Percentiles rank a stretch among this genome's conserved stretches.
These are phyloP conservation scores for Erinaceus europaeus DNA, from an alignment of 2,113 vertebrate genomes.

Conservation along the genomic window DNA sequence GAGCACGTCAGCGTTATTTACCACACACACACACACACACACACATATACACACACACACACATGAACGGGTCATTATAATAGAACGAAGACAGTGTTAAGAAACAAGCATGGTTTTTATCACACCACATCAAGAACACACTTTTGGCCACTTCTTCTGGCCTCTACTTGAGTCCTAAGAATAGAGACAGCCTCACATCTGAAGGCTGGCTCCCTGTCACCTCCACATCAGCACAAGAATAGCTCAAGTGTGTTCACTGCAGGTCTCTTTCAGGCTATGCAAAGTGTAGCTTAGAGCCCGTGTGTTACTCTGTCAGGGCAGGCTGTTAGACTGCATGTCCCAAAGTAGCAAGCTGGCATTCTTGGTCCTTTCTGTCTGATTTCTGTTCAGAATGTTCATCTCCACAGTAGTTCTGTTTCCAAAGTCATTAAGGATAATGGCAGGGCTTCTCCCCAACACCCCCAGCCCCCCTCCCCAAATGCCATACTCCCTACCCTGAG, in stretches of 20 bases:
- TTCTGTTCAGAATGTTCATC: conserved; percentile 34
- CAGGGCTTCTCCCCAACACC: not conserved
- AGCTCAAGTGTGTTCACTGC: not conserved
- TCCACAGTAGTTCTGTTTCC: not conserved
- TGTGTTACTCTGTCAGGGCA: conserved; percentile 16
- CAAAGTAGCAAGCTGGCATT: conserved; percentile 21
- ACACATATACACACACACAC: conserved; percentile 75
- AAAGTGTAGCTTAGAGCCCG: conserved; percentile 7
- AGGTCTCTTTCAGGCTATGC: not conserved
- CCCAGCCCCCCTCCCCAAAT: not conserved
- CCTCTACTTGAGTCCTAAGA: conserved; percentile 64
- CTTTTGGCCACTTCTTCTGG: conserved; percentile 21
- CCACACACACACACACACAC: conserved; percentile 77
- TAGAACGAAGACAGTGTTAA: conserved; percentile 9
- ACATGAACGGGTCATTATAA: conserved; percentile 68
- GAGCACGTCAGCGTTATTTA: conserved; percentile 74
- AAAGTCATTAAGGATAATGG: not conserved
- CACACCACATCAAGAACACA: conserved; percentile 72
- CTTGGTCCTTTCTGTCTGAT: not conserved
- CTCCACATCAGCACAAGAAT: conserved; percentile 30
- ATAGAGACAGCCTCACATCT: conserved; percentile 33
- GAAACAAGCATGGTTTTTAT: conserved; percentile 10
- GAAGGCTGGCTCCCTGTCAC: not conserved
- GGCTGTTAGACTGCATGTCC: not conserved
- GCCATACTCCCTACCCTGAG: not conserved